Base-by-base conservation (phyloP, 2,888 invertebrate genomes). In the Pogonocherus hispidulus region DNA sequence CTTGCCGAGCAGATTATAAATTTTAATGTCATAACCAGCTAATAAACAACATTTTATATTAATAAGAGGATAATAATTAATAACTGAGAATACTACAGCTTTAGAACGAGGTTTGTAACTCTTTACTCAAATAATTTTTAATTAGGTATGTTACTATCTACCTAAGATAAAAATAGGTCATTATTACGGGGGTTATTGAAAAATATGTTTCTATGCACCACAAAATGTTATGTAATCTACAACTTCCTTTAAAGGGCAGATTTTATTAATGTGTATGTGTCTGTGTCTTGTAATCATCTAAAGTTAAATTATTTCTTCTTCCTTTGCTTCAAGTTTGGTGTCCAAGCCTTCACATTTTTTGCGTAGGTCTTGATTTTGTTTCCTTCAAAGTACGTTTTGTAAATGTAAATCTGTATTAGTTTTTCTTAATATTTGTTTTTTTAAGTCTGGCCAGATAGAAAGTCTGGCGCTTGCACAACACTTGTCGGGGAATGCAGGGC, bases 1-100 rank as follows among this genome's bases (percentile, higher is more conserved):
- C 41, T 41, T n/a, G n/a, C 41, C n/a, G 41, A 16, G 41, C 41
- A n/a, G n/a, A 41, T 41, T 41, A 41, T 41, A 41, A 41, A 41
- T 41, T 41, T 41, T 41, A 41, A 41, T 41, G 41, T 41, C 1
- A 27, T 8, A 27, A 16, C 14, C 5, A 16, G n/a, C 2, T 14
- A 41, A 41, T 41, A 41, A 41, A n/a, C 41, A n/a, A 16, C n/a
- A 41, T 41, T 41, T 41, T 41, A n/a, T n/a, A 41, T 41, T n/a
- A 41, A 41, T 41, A 16, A 41, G 14, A 41, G 41, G 8, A 27
- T 27, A 27, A 3, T 27, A 27, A 27, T 27, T 5, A 27, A 27
- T 27, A 27, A 27, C 8, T 27, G 27, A 8, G 3, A 27, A 3
- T 27, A 27, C 4, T 27, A 8, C 4, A 27, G 11, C 8, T 27